These are phyloP conservation scores for Pangasius sanitwongsei DNA, from an alignment of 2,797 vertebrate species.

Conservation along the genomic window DNA sequence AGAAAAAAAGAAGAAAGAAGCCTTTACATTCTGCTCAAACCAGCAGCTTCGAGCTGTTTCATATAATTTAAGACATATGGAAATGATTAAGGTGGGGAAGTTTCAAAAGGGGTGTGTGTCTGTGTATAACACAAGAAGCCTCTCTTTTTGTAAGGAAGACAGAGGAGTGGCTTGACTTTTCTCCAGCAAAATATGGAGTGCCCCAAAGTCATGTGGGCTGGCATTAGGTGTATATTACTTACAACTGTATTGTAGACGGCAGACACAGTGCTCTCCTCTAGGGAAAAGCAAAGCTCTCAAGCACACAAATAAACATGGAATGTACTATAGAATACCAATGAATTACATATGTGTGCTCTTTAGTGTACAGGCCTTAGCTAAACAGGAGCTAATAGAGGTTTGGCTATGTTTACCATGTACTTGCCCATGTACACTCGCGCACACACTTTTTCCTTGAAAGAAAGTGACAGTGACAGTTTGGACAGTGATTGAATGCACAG, in stretches of 20 bases:
- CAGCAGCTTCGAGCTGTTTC: conserved; percentile 79
- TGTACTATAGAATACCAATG: conserved; percentile 27
- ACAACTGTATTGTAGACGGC: conserved; percentile 51
- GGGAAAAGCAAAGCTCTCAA: conserved; percentile 39
- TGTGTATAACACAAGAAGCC: conserved; percentile 69
- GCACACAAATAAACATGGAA: conserved; percentile 43
- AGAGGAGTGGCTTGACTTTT: conserved; percentile 56
- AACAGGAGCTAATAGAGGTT: conserved; percentile 27
- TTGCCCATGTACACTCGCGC: neutral
- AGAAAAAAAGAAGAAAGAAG: conserved; percentile 57
- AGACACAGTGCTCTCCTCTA: conserved; percentile 27
- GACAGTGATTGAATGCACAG: neutral
- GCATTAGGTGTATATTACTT: conserved; percentile 61
- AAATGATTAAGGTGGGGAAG: conserved; percentile 71
- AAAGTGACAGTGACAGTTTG: neutral
- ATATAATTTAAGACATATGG: conserved; percentile 83
- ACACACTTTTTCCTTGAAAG: neutral
- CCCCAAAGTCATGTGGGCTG: conserved; percentile 66
- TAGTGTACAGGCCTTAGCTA: conserved; percentile 1
- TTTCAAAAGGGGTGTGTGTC: conserved; percentile 50
- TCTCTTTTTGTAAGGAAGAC: conserved; percentile 75
- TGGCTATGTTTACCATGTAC: conserved; percentile 28
- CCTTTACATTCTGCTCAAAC: conserved; percentile 69
- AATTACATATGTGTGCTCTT: conserved; percentile 31
- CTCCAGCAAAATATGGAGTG: conserved; percentile 58